These are phyloP conservation scores for Zaprionus kolodkinae DNA, from an alignment of 1,140 invertebrate species.

Conservation along the genomic window DNA sequence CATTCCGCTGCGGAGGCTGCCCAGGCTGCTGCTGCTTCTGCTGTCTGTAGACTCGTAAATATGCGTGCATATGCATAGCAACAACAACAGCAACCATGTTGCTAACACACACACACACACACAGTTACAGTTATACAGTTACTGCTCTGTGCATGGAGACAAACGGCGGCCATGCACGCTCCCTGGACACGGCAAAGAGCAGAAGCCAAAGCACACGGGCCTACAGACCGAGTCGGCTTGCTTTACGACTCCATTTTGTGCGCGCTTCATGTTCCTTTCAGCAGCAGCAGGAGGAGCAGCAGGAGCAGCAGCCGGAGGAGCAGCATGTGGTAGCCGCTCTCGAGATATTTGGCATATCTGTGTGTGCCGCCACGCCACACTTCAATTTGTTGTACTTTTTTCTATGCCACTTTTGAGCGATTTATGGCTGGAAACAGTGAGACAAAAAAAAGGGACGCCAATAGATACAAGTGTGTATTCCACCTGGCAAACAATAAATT, in stretches of 20 bases:
- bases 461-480: slow-evolving; percentile 62
- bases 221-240: slow-evolving; percentile 58
- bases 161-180: slow-evolving; percentile 4
- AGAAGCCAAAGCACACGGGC: background rate
- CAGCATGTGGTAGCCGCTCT: too few relatives aligned
- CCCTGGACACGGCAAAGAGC: slow-evolving; percentile 10
- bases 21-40: slow-evolving; percentile 27
- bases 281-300: slow-evolving; percentile 1
- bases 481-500: slow-evolving; percentile 54
- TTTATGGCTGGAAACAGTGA: slow-evolving; percentile 53
- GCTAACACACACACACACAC: slow-evolving; percentile 20
- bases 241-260: slow-evolving; percentile 78
- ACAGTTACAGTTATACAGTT: background rate
- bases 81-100: slow-evolving; percentile 13
- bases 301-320: too few relatives aligned
- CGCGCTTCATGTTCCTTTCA: slow-evolving; percentile 60
- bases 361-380: slow-evolving; percentile 20
- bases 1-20: slow-evolving; percentile 32
- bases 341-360: slow-evolving; percentile 19
- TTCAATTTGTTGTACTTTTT: slow-evolving; percentile 79
- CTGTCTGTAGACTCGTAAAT: slow-evolving; percentile 57
- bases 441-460: slow-evolving; percentile 22
- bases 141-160: slow-evolving; percentile 2
- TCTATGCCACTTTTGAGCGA: slow-evolving; percentile 73
- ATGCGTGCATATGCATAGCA: slow-evolving; percentile 66